phyloP scores from a whole-genome alignment of 2,113 vertebrate genomes.

The Halcyon senegalensis region DNA sequence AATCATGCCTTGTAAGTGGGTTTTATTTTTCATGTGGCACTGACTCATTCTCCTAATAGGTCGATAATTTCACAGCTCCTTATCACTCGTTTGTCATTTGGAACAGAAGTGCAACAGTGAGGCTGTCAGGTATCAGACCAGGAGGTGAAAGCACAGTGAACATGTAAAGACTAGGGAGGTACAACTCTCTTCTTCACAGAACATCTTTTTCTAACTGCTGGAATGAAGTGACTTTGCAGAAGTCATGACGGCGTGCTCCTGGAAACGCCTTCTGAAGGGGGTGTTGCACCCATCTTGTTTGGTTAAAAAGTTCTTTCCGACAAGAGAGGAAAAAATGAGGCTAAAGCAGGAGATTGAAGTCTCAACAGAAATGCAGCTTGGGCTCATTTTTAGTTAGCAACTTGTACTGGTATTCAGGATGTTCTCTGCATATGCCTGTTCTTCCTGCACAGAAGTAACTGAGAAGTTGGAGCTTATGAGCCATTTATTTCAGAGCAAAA shows the following conservation, averaged over 20 bases:
- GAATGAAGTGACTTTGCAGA: not conserved
- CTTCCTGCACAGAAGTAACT: not conserved
- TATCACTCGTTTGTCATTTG: not conserved
- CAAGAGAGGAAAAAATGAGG: not conserved
- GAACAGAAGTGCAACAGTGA: not conserved
- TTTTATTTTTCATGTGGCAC: slow-evolving; percentile 41
- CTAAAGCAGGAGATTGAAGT: not conserved
- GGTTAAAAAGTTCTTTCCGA: not conserved
- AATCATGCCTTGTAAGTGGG: slow-evolving; percentile 27
- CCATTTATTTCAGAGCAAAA: not conserved
- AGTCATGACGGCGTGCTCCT: not conserved
- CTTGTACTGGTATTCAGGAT: not conserved
- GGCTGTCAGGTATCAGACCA: not conserved
- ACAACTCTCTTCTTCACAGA: not conserved
- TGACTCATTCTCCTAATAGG: slow-evolving; percentile 55
- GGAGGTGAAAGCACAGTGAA: not conserved
- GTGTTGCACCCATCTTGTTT: not conserved
- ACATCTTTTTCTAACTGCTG: not conserved
- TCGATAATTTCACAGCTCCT: slow-evolving; percentile 13
- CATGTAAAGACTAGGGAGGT: not conserved
- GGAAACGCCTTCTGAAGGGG: not conserved
- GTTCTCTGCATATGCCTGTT: not conserved
- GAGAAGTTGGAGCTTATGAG: not conserved
- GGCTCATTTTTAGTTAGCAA: not conserved
- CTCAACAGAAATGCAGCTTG: not conserved